Evolutionary conservation across 2,797 vertebrate genomes (phyloP).

Genomic region (Xenops minutus): DNA sequence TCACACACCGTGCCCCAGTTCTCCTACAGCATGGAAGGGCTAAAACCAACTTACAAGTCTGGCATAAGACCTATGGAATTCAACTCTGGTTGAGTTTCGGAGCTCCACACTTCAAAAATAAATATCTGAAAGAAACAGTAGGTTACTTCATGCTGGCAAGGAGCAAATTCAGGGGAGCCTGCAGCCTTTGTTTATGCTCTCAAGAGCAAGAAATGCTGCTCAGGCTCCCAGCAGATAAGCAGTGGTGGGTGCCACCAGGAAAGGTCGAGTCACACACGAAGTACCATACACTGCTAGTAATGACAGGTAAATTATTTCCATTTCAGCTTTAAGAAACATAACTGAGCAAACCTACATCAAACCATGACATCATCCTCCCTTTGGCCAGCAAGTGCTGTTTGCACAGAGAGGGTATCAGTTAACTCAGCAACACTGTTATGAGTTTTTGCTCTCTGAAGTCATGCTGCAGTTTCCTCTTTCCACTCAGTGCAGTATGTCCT

Average conservation of each 20-base stretch:
- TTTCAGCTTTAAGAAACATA: background rate
- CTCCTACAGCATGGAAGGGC: background rate
- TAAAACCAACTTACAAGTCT: background rate
- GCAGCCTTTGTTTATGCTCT: background rate
- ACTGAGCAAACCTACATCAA: background rate
- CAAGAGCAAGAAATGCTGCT: background rate
- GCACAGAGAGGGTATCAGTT: background rate
- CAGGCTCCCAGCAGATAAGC: background rate
- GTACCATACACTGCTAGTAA: background rate
- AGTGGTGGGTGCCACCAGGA: background rate
- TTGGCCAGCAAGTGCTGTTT: background rate
- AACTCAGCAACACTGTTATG: background rate
- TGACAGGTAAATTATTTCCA: background rate
- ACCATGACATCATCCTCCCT: background rate
- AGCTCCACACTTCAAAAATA: background rate
- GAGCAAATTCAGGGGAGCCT: background rate
- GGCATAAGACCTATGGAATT: background rate
- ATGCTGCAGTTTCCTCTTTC: background rate
- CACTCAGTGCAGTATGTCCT: background rate
- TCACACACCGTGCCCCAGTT: background rate
- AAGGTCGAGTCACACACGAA: background rate
- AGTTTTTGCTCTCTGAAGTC: background rate
- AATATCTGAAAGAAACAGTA: background rate
- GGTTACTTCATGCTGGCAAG: background rate
- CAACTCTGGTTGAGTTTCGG: background rate